A percentile compares a stretch with the other conserved stretches of the same genome.
phyloP scores from a whole-genome alignment of 2,113 vertebrate species.

The Erpornis zantholeuca region DNA sequence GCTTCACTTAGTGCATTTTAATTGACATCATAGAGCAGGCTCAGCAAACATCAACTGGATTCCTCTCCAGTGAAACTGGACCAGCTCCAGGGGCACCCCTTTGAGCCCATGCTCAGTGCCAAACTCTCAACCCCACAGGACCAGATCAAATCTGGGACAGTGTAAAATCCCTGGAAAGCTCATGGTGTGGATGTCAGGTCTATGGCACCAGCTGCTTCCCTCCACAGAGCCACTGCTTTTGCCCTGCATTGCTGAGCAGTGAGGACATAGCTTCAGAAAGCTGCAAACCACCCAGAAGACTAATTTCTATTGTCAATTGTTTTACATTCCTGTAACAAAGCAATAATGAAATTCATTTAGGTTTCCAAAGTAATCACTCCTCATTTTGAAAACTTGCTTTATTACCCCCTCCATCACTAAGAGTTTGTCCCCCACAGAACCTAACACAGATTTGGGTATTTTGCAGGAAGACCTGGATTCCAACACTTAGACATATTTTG shows the following conservation, averaged over 20 bases:
- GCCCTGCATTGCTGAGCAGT: neutral
- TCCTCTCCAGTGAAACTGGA: neutral
- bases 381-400: neutral
- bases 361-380: neutral
- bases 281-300: neutral
- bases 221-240: neutral
- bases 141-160: neutral
- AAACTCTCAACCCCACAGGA: neutral
- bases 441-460: neutral
- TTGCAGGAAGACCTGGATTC: neutral
- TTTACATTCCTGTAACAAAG: neutral
- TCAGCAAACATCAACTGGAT: neutral
- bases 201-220: neutral
- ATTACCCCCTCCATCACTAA: neutral
- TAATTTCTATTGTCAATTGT: rapidly evolving
- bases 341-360: neutral
- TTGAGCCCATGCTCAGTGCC: neutral
- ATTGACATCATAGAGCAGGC: neutral
- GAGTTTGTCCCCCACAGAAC: neutral
- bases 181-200: neutral
- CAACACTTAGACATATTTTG: neutral
- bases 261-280: neutral
- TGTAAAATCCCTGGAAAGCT: neutral
- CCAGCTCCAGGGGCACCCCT: neutral
- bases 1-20: neutral